Conservation (phyloP, 2,888 invertebrate species). For the Phyllotreta cruciferae region DNA sequence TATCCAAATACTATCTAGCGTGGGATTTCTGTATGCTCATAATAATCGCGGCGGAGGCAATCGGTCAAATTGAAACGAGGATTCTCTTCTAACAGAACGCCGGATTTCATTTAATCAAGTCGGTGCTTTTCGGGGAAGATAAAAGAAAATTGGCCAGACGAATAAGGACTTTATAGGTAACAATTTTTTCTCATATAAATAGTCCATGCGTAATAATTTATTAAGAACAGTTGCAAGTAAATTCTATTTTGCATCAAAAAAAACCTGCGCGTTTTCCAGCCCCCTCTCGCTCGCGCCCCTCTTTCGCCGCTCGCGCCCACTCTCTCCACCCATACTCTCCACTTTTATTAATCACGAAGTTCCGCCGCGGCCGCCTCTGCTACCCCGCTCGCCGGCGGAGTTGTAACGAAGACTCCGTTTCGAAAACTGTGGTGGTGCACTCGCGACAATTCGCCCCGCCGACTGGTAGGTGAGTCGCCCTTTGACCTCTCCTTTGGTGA, state of each 20-base stretch:
- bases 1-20: conserved; percentile 6
- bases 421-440: conserved; percentile 20
- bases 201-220: too few relatives aligned
- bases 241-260: too few relatives aligned
- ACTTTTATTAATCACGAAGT: conserved; percentile 53
- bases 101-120: too few relatives aligned
- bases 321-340: conserved; percentile 34
- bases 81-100: too few relatives aligned
- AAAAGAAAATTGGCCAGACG: too few relatives aligned
- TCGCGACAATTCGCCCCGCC: conserved; percentile 26
- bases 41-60: not conserved
- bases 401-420: conserved; percentile 25
- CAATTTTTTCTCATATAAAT: too few relatives aligned
- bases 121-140: too few relatives aligned
- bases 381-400: conserved; percentile 30
- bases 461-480: conserved; percentile 35
- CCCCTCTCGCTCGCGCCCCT: conserved; percentile 39
- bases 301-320: conserved; percentile 45
- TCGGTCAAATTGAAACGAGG: not conserved
- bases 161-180: too few relatives aligned
- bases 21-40: conserved; percentile 3
- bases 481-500: conserved; percentile 21
- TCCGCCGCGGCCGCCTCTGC: conserved; percentile 42
- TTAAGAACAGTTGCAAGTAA: conserved; percentile 31
- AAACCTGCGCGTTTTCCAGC: conserved; percentile 35